Evolutionary conservation across 2,888 invertebrate genomes (phyloP).

Genomic region (Torymus aiolomorphi): DNA sequence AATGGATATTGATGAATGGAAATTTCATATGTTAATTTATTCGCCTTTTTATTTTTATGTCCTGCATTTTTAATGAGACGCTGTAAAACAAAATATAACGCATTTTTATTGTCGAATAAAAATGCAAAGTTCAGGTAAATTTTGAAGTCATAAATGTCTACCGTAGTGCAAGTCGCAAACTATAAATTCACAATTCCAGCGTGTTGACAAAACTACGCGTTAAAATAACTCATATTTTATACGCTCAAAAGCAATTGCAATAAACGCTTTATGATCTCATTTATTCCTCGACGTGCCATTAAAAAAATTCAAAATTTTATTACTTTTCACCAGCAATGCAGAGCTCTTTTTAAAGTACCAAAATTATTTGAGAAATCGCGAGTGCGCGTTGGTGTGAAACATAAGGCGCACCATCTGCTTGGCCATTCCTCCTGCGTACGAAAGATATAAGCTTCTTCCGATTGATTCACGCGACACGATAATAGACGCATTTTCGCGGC

Average conservation of each 20-base stretch:
- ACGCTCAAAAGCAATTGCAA: background rate
- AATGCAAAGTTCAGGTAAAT: too few relatives aligned
- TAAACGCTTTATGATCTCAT: background rate
- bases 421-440: conserved; percentile 6
- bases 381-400: conserved; percentile 1
- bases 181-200: too few relatives aligned
- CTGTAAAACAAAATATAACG: background rate
- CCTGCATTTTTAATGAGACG: too few relatives aligned
- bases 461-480: conserved; percentile 41
- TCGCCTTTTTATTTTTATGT: conserved; percentile 11
- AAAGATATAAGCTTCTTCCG: conserved; percentile 17
- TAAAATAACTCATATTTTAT: background rate
- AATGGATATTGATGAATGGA: too few relatives aligned
- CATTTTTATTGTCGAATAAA: too few relatives aligned
- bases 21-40: background rate
- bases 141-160: too few relatives aligned
- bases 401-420: background rate
- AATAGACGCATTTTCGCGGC: conserved; percentile 24
- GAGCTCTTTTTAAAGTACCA: background rate
- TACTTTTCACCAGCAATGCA: background rate
- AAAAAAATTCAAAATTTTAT: background rate
- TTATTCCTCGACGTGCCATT: too few relatives aligned
- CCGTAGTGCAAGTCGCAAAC: too few relatives aligned
- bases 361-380: conserved; percentile 29
- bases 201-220: background rate